Percentiles rank a stretch among this genome's conserved stretches.
Evolutionary conservation across 2,113 vertebrate genomes (phyloP).

Genomic region (Grammomys dolichurus): DNA sequence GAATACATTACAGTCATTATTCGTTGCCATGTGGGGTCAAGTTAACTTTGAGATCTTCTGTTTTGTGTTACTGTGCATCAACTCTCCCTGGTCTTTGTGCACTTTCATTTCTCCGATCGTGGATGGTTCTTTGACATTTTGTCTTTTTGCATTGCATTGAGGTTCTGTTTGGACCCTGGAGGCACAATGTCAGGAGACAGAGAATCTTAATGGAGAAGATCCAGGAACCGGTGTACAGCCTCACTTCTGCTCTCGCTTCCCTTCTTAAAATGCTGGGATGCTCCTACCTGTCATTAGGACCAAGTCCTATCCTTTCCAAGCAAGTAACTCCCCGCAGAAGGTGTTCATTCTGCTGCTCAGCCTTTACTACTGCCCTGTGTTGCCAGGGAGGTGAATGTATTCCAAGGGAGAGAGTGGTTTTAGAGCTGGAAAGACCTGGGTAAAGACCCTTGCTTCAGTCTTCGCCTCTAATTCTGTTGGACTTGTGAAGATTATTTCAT

Average conservation of each 20-base stretch:
- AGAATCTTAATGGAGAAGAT: not conserved
- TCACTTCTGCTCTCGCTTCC: not conserved
- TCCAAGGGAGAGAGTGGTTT: not conserved
- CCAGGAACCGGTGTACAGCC: not conserved
- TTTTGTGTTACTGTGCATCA: constrained; percentile 30
- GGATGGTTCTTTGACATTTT: not conserved
- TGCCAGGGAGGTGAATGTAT: not conserved
- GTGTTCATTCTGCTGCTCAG: not conserved
- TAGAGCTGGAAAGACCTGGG: not conserved
- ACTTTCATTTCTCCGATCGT: constrained; percentile 29
- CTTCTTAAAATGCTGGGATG: not conserved
- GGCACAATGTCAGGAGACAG: not conserved
- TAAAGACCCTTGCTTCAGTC: not conserved
- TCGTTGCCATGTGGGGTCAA: not conserved
- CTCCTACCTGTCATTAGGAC: not conserved
- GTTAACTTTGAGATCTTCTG: constrained; percentile 5
- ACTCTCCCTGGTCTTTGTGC: not conserved
- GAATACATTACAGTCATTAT: not conserved
- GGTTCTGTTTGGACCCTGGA: not conserved
- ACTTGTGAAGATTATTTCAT: not conserved
- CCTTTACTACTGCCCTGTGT: not conserved
- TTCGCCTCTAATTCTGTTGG: not conserved
- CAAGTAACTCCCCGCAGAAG: not conserved
- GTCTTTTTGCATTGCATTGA: not conserved
- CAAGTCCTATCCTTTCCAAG: not conserved